These are phyloP conservation scores for Hecatera dysodea DNA, from an alignment of 2,888 invertebrate genomes.

Conservation along the genomic window DNA sequence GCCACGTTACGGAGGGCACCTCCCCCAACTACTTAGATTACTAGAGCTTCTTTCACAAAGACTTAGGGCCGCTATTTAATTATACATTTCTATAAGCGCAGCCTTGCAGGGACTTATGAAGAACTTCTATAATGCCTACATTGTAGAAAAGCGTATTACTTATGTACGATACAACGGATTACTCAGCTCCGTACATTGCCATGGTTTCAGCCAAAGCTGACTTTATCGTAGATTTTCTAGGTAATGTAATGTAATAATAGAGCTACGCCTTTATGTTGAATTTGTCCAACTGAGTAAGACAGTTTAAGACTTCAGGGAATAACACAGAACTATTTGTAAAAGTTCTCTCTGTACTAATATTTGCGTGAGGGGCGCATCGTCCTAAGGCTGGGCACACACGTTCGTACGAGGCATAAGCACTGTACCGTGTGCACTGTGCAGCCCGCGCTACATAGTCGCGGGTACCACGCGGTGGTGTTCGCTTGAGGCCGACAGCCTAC, in stretches of 20 bases:
- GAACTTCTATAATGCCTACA: slow-evolving; percentile 1
- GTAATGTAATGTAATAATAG: slow-evolving; percentile 9
- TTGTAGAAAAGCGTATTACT: slow-evolving; percentile 30
- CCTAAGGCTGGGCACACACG: slow-evolving; percentile 19
- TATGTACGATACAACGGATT: slow-evolving; percentile 17
- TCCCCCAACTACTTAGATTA: slow-evolving; percentile 20
- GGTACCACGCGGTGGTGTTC: slow-evolving; percentile 25
- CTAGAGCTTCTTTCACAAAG: slow-evolving; percentile 43
- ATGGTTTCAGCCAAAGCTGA: slow-evolving; percentile 16
- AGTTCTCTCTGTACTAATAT: slow-evolving; percentile 32
- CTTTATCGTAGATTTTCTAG: not conserved
- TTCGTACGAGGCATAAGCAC: not conserved
- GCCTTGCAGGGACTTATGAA: slow-evolving; percentile 30
- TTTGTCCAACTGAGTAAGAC: slow-evolving; percentile 24
- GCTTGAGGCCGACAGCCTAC: slow-evolving; percentile 28
- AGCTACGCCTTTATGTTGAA: slow-evolving; percentile 5
- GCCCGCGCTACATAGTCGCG: slow-evolving; percentile 1
- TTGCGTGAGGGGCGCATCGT: slow-evolving; percentile 5
- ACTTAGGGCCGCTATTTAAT: slow-evolving; percentile 43
- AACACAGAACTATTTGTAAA: slow-evolving; percentile 19
- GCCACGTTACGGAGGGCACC: not conserved
- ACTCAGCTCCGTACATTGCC: not conserved
- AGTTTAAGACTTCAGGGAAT: not conserved
- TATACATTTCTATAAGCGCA: slow-evolving; percentile 36
- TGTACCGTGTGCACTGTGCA: no score